Evolutionary conservation across 2,888 invertebrate species (phyloP).

Genomic region (Megastigmus dorsalis): DNA sequence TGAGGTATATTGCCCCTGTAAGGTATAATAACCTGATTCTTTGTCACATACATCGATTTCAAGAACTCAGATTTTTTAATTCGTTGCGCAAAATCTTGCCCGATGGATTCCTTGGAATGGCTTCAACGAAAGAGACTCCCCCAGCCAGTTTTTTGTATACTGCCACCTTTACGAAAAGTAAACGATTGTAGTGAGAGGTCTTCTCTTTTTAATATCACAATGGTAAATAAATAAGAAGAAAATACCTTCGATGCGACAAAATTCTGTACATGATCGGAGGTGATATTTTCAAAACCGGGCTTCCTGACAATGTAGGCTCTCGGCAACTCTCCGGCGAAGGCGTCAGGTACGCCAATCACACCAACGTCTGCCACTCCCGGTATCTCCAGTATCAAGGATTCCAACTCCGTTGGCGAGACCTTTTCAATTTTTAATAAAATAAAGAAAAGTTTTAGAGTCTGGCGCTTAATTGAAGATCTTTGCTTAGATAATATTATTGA

Average conservation of each 20-base stretch:
- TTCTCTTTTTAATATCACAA: background rate
- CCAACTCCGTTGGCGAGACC: constrained; percentile 91
- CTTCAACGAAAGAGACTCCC: constrained; percentile 81
- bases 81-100: constrained; percentile 86
- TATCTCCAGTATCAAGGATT: constrained; percentile 83
- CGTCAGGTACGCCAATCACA: constrained; percentile 85
- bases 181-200: too few species aligned
- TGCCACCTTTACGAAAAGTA: constrained; percentile 74
- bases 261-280: constrained; percentile 78
- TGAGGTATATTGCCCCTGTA: constrained; percentile 3
- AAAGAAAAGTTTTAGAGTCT: too few species aligned
- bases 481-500: too few species aligned
- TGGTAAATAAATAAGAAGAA: background rate
- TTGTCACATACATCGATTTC: constrained; percentile 21
- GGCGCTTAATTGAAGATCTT: too few species aligned
- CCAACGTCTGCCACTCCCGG: constrained; percentile 85
- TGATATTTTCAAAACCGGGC: constrained; percentile 76
- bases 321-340: constrained; percentile 84
- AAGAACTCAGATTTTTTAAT: constrained; percentile 54
- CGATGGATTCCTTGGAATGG: constrained; percentile 84
- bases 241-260: constrained; percentile 77
- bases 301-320: constrained; percentile 83
- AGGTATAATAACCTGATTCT: background rate
- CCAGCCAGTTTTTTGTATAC: constrained; percentile 84
- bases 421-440: too few species aligned